Percentiles rank a stretch among this genome's conserved stretches.
Conservation (phyloP, 2,888 invertebrate genomes). For the Teleiodes luculella region DNA sequence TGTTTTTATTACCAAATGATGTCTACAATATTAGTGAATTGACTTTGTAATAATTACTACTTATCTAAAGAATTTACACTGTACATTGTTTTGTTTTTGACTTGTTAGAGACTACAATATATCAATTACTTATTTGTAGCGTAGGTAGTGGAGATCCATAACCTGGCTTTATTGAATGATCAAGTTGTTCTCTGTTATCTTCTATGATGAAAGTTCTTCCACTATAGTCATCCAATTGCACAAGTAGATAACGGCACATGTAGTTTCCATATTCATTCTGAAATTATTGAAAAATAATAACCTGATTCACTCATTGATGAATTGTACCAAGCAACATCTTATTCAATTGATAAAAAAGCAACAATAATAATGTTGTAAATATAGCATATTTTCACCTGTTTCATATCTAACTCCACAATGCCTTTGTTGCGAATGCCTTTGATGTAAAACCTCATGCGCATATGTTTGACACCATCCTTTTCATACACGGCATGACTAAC, state of each 20-base stretch:
- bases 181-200: conserved; percentile 82
- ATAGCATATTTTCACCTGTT: conserved; percentile 77
- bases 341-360: no score
- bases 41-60: conserved; percentile 29
- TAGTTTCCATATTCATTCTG: conserved; percentile 88
- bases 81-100: conserved; percentile 12
- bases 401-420: conserved; percentile 91
- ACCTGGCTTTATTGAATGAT: conserved; percentile 33
- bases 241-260: conserved; percentile 89
- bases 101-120: no score
- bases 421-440: conserved; percentile 90
- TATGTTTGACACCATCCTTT: conserved; percentile 85
- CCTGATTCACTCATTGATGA: no score
- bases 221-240: conserved; percentile 88
- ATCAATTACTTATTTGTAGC: conserved; percentile 36
- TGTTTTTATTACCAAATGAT: background rate
- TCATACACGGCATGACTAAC: conserved; percentile 88
- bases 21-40: background rate
- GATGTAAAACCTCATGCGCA: conserved; percentile 94
- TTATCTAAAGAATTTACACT: conserved; percentile 31
- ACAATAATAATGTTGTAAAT: no score
- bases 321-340: no score
- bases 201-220: conserved; percentile 87
- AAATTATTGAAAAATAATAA: conserved; percentile 35
- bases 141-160: conserved; percentile 41